Percentiles rank a stretch among this genome's conserved stretches.
Evolutionary conservation across 2,888 invertebrate genomes (phyloP).

Genomic region (Platycheirus rosarum): DNA sequence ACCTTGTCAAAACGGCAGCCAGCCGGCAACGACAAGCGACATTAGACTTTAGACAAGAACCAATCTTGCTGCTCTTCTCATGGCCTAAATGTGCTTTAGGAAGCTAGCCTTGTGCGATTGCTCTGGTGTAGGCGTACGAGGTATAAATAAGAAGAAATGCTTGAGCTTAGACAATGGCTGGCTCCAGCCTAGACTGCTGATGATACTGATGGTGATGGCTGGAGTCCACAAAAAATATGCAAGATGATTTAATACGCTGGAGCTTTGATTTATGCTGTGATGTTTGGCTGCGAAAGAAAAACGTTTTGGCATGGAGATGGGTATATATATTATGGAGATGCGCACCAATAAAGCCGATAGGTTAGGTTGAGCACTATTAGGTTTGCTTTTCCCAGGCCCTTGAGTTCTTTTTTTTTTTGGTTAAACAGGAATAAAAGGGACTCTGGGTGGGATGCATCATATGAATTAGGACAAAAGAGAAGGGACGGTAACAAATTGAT

Average conservation of each 20-base stretch:
- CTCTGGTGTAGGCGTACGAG: constrained; percentile 61
- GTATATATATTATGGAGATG: constrained; percentile 25
- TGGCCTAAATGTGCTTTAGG: constrained; percentile 72
- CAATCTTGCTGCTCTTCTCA: constrained; percentile 57
- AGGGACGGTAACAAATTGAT: too few relatives aligned
- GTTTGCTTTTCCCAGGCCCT: constrained; percentile 44
- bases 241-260: constrained; percentile 72
- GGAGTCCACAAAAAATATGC: constrained; percentile 68
- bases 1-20: constrained; percentile 39
- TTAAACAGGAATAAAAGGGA: constrained; percentile 1
- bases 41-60: constrained; percentile 63
- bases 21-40: constrained; percentile 46
- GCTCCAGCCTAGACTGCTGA: constrained; percentile 55
- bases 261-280: constrained; percentile 70
- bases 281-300: constrained; percentile 65
- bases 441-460: constrained; percentile 18
- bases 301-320: constrained; percentile 43
- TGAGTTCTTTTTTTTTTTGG: too few relatives aligned
- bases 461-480: constrained; percentile 31
- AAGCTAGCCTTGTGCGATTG: constrained; percentile 53
- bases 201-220: constrained; percentile 68
- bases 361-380: constrained; percentile 15
- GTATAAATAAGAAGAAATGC: constrained; percentile 29
- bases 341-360: constrained; percentile 16
- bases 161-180: constrained; percentile 64